phyloP scores from a whole-genome alignment of 2,797 vertebrate species.

The Acanthurus tractus region DNA sequence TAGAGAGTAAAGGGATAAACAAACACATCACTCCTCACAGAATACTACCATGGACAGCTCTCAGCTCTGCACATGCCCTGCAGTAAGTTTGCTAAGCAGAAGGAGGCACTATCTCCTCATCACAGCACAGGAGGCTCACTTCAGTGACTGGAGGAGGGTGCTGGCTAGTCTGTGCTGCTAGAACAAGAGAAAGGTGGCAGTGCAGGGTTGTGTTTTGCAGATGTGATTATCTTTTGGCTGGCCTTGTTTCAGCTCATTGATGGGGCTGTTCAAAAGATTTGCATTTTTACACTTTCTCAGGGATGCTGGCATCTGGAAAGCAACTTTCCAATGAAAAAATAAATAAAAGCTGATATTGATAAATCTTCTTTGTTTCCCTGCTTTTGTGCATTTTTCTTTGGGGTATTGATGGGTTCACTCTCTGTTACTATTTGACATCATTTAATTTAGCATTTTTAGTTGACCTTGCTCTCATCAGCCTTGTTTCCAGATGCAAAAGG shows the following conservation, averaged over 20 bases:
- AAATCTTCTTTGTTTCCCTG: conserved; percentile 7
- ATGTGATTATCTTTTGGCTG: conserved; percentile 61
- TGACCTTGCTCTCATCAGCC: too few species aligned
- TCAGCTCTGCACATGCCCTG: conserved; percentile 68
- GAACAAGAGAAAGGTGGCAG: conserved; percentile 29
- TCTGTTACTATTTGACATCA: background rate
- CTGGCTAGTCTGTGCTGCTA: conserved; percentile 34
- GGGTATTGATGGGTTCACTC: background rate
- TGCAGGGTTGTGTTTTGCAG: conserved; percentile 57
- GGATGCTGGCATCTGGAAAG: conserved; percentile 88
- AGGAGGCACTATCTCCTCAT: conserved; percentile 69
- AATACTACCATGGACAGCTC: conserved; percentile 75
- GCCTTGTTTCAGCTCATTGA: conserved; percentile 56
- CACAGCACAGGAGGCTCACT: conserved; percentile 23
- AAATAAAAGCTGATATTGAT: conserved; percentile 56
- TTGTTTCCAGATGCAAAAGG: too few species aligned
- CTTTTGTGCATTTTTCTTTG: conserved; percentile 7
- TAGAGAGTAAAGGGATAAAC: conserved; percentile 42
- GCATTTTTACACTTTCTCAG: conserved; percentile 85
- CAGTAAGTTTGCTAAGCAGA: conserved; percentile 62
- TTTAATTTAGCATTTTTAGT: background rate
- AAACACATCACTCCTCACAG: conserved; percentile 41
- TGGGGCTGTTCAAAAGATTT: conserved; percentile 69
- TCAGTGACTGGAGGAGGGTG: conserved; percentile 12
- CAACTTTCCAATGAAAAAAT: conserved; percentile 76